Evolutionary conservation across 2,888 invertebrate genomes (phyloP).

Genomic region (Aphodius sticticus): DNA sequence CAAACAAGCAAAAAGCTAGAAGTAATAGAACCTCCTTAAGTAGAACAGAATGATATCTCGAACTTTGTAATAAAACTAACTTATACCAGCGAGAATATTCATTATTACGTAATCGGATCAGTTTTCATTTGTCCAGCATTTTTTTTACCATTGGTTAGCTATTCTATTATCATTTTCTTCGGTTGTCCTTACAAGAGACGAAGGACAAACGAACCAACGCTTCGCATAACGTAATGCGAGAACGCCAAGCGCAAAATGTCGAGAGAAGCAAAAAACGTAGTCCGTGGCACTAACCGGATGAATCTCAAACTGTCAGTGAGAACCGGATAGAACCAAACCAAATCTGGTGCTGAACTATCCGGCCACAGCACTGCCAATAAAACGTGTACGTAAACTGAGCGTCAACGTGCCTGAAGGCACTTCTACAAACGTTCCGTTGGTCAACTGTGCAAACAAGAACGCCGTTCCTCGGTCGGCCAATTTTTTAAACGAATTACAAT

Average conservation of each 20-base stretch:
- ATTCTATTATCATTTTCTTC: neutral
- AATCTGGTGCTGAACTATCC: neutral
- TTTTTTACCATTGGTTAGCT: too few relatives aligned
- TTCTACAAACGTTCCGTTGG: neutral
- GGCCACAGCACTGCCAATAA: neutral
- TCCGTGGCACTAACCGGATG: slow-evolving; percentile 46
- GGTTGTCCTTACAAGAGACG: neutral
- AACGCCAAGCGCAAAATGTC: neutral
- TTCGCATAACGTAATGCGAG: slow-evolving; percentile 16
- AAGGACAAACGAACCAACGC: neutral
- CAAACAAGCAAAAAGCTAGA: too few relatives aligned
- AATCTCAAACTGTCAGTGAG: slow-evolving; percentile 36
- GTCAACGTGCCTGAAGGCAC: neutral
- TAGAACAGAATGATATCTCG: too few relatives aligned
- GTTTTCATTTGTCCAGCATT: too few relatives aligned
- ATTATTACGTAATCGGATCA: too few relatives aligned
- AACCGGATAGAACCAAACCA: slow-evolving; percentile 42
- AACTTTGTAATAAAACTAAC: too few relatives aligned
- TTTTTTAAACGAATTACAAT: neutral
- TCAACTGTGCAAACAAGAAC: neutral
- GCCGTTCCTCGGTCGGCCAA: neutral
- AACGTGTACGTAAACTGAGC: neutral
- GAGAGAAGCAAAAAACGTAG: neutral
- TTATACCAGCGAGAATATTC: too few relatives aligned
- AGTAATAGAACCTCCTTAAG: too few relatives aligned